Base-by-base conservation (phyloP, 37 sponge, comb jelly and placozoan genomes). In the Petrosia ficiformis region DNA sequence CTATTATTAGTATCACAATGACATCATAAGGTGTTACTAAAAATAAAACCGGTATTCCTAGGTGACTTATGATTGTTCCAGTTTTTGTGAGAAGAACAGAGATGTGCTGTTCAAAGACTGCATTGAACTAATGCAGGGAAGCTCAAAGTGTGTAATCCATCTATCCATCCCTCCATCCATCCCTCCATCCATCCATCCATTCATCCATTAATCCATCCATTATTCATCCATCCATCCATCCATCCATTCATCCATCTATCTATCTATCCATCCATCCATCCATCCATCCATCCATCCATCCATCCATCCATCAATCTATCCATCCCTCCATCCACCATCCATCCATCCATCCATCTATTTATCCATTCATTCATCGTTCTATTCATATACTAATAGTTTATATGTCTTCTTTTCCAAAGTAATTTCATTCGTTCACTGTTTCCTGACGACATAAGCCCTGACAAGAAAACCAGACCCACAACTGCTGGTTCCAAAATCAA, bases 11-110 rank as follows among this genome's bases (percentile, higher is more conserved):
- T 21, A 24, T 21, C 16, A 21, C 16, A 54, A 54, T 16, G 57
- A 21, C 57, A 54, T 21, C 16, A 54, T 21, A 54, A 54, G 21
- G 57, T 54, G 57, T 16, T 24, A n/a, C n/a, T n/a, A n/a, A n/a
- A n/a, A n/a, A n/a, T n/a, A n/a, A n/a, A 10, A 41, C 39, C 34
- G 71, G 11, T n/a, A 10, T 70, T 6, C 34, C 21, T 67, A 92
- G 92, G 97, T 97, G 44, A 91, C 92, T 4, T 97, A 97, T 60
- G 91, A 90, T 38, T 89, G 86, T 29, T 84, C 76, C 16, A 92
- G 92, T 0, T 97, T 97, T 82, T 91, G 92, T 91, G 97, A 97
- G 42, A 81, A 88, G 70, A 97, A 97, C 81, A 87, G 94, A 57
- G 97, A 97, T 77, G 94, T 97, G 0, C 78, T 97, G 56, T 89